Conservation (phyloP, 2,113 vertebrate genomes). For the Stegostoma tigrinum region DNA sequence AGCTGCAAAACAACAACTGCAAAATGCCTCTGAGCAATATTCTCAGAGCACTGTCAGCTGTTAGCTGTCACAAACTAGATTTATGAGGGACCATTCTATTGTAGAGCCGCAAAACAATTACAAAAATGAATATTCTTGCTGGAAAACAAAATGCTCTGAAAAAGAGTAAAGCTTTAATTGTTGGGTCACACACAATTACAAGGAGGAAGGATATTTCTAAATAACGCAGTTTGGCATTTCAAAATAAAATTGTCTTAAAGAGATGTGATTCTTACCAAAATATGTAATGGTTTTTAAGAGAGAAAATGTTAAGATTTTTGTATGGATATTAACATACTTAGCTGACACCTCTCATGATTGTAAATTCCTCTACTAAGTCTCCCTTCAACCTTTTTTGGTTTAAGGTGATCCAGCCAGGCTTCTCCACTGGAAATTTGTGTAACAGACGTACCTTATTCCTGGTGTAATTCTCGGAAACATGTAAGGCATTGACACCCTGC, state of each 20-base stretch:
- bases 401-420: neutral
- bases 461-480: neutral
- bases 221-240: neutral
- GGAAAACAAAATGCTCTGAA: conserved; percentile 11
- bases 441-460: neutral
- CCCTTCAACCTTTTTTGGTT: neutral
- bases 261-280: neutral
- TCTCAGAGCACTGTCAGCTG: conserved; percentile 10
- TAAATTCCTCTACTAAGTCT: neutral
- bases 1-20: conserved; percentile 24
- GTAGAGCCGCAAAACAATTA: neutral
- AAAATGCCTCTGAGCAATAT: neutral
- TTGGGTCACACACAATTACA: neutral
- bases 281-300: neutral
- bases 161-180: neutral
- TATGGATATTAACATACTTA: neutral
- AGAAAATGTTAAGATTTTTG: neutral
- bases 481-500: neutral
- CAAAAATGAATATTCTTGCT: neutral
- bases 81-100: neutral
- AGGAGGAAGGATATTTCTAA: neutral
- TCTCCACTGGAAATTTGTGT: too few relatives aligned
- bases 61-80: neutral
- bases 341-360: neutral
- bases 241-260: neutral